Base-by-base conservation (phyloP, 92 coral and sea anemone genomes). In the Porites divaricata region DNA sequence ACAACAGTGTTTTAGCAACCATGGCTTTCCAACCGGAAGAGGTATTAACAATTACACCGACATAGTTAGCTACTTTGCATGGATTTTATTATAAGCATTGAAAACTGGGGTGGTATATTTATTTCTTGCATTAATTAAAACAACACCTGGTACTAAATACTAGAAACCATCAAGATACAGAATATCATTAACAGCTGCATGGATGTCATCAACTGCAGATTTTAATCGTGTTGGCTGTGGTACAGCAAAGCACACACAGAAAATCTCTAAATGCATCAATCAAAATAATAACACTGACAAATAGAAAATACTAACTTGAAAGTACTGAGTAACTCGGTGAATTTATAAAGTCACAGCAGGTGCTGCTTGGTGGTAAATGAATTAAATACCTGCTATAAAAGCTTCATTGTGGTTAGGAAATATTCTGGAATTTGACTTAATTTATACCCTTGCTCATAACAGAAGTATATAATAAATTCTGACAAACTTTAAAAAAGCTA, bases 301-400 rank as follows among this genome's bases (percentile, higher is more conserved):
- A 15, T 15, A 6, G 16, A 61, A 15, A 1, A 1, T 35, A 35
- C 45, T 35, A 35, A 35, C 4, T 35, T 2, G 5, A 35, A 35
- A 35, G 45, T 35, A 35, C 4, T 35, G 45, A 35, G 45, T 35
- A 12, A 19, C 26, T 23, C 15, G 17, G 1, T 79, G 81, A 14
- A 26, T 73, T 52, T 17, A 68, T 2, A 77, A 49, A n/a, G 11
- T 25, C 48, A 6, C 2, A 25, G 75, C 83, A 79, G 83, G 83
- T 79, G 72, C 26, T 45, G 13, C 4, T 67, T 16, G 8, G 74
- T 67, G 52, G 71, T 41, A 49, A 56, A 24, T 72, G 16, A 4
- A 66, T 11, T 79, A 28, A 66, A 67, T 45, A 79, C 83, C 83
- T 79, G 83, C 26, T 77, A 62, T 62, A 76, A 77, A 41, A n/a